Percentiles rank a stretch among this genome's conserved stretches.
These are phyloP conservation scores for Drosophila busckii DNA, from an alignment of 1,140 invertebrate species.

Conservation along the genomic window DNA sequence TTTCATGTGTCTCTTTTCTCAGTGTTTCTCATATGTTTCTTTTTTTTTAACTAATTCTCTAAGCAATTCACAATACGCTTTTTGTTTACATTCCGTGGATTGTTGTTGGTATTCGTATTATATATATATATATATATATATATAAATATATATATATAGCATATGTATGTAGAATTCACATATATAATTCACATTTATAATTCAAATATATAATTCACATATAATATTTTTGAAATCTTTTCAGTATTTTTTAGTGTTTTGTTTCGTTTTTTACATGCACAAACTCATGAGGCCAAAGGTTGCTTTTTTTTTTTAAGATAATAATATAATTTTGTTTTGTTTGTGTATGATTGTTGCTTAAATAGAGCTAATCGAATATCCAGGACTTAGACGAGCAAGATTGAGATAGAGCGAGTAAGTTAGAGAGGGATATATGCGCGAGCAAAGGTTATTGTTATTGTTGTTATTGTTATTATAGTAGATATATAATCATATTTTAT, in stretches of 20 bases:
- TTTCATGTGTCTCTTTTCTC: not conserved
- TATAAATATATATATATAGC: not conserved
- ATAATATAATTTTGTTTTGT: constrained; percentile 4
- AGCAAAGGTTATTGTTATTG: not conserved
- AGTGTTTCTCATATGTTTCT: not conserved
- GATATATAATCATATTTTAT: constrained; percentile 1
- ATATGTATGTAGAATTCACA: not conserved
- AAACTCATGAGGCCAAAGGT: constrained; percentile 68
- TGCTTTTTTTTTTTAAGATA: constrained; percentile 5
- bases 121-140: not conserved
- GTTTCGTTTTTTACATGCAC: constrained; percentile 69
- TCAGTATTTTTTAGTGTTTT: constrained; percentile 14
- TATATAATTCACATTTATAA: constrained; percentile 2
- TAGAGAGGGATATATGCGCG: no score
- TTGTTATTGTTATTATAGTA: not conserved
- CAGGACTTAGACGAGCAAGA: no score
- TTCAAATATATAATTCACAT: constrained; percentile 2
- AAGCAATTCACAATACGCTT: constrained; percentile 61
- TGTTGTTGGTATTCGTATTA: no score
- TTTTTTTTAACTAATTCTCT: constrained; percentile 23
- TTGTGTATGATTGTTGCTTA: constrained; percentile 8
- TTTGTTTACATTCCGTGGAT: constrained; percentile 43
- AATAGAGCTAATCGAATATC: constrained; percentile 36
- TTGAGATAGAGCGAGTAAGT: constrained; percentile 11
- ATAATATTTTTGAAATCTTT: constrained; percentile 17